Evolutionary conservation across 2,797 vertebrate species (phyloP), one percentile per base, ranked within the genome.

Genomic region (Eulemur rubriventer): DNA sequence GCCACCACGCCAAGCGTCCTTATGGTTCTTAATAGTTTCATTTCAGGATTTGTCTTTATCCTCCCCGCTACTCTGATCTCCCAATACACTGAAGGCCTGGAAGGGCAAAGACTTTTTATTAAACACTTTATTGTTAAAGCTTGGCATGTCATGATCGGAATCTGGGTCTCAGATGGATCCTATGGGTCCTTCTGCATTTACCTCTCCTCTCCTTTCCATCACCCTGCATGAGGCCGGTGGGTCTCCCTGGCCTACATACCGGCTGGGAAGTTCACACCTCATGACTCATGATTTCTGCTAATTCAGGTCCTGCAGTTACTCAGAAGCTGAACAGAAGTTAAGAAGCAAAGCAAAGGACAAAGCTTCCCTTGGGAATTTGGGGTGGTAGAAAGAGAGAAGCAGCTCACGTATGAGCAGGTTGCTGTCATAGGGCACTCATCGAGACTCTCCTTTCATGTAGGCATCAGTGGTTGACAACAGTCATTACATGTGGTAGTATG

Each of bases 31-130:
- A 73, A 14, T 48, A 9, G 11, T 61, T 43, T 89, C 61, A 61
- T 13, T 63, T 52, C 92, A 75, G 61, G 6, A 67, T 95, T 35
- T 93, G 17, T 48, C 30, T 70, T 46, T 57, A 65, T 67, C 38
- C 11, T 48, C 1, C 1, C 33, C 10, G 4, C 26, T 33, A 35
- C 35, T 81, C 10, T 46, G 35, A 65, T 35, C 55, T 41, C 52
- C 22, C 67, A 84, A 38, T 81, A 88, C 16, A 43, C 10, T 18
- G 22, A 35, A 70, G 46, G 22, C 30, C 30, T 26, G 38, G 59
- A 38, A 61, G 28, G 57, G 18, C 28, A 63, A 50, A 17, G 69
- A 46, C 55, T 35, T 12, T 18, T n/a, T 38, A 67, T 55, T 82
- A 30, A 65, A 55, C 17, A 2, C 30, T 52, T 22, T 65, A 28